phyloP scores from a whole-genome alignment of 2,797 vertebrate genomes.

The Gallirallus australis region DNA sequence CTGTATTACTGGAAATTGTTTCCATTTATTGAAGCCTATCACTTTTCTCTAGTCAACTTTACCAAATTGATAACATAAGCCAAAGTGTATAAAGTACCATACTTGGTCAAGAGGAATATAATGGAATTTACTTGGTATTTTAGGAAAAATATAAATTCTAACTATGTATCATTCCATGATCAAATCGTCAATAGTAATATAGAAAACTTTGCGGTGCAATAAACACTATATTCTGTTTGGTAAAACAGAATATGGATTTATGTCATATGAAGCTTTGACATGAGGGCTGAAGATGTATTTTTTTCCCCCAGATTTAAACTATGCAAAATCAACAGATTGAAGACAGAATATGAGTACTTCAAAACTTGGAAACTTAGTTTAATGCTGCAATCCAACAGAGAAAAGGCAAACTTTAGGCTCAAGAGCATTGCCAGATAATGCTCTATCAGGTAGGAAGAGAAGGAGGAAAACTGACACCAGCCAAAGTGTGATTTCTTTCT shows the following conservation, averaged over 20 bases:
- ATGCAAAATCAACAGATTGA: not conserved
- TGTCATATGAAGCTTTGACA: not conserved
- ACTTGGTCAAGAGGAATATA: not conserved
- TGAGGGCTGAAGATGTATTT: not conserved
- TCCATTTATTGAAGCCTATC: not conserved
- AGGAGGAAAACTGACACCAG: not conserved
- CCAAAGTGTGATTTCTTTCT: not conserved
- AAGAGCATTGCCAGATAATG: not conserved
- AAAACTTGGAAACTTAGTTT: not conserved
- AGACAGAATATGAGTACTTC: not conserved
- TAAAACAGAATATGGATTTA: not conserved
- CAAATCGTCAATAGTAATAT: not conserved
- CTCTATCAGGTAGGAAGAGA: not conserved
- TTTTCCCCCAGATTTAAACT: not conserved
- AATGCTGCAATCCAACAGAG: slow-evolving; percentile 1
- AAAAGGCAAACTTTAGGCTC: slow-evolving; percentile 26
- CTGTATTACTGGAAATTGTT: not conserved
- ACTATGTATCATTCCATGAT: not conserved
- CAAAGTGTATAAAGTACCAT: not conserved
- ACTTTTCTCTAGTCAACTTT: not conserved
- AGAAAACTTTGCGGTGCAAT: not conserved
- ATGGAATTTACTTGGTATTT: not conserved
- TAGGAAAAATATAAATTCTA: not conserved
- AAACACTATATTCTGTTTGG: not conserved
- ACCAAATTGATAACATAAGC: not conserved